A percentile compares a stretch with the other conserved stretches of the same genome.
Evolutionary conservation across 2,888 invertebrate genomes (phyloP).

Genomic region (Cecidostiba fungosa): DNA sequence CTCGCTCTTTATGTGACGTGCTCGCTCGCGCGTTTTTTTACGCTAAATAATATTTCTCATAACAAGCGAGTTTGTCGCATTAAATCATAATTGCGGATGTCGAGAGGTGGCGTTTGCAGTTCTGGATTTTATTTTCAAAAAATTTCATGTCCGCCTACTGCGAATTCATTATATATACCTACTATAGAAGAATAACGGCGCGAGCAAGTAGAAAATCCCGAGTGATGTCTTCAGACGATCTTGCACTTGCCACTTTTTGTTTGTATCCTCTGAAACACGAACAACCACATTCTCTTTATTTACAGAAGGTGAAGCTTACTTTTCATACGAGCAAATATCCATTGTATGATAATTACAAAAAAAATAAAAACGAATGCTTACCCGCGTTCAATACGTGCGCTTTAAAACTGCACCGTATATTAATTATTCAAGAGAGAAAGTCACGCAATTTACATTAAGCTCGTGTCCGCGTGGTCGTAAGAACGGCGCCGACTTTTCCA

Average conservation of each 20-base stretch:
- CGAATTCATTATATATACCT: neutral
- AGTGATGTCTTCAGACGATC: neutral
- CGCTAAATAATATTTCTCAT: constrained; percentile 7
- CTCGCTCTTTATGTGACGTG: neutral
- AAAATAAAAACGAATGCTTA: neutral
- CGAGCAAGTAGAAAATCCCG: neutral
- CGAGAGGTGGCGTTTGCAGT: neutral
- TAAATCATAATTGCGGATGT: neutral
- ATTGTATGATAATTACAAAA: too few species aligned
- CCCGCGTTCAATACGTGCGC: neutral
- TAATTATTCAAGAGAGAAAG: neutral
- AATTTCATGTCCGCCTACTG: too few species aligned
- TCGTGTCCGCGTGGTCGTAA: neutral
- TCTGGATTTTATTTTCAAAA: neutral
- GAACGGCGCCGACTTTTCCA: neutral
- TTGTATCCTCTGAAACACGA: neutral
- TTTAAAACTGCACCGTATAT: neutral
- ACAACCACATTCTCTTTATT: neutral
- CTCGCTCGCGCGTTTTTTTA: constrained; percentile 10
- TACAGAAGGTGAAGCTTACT: too few species aligned
- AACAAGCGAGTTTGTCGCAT: neutral
- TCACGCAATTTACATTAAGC: neutral
- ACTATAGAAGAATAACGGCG: neutral
- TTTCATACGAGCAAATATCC: too few species aligned
- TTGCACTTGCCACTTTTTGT: neutral